Evolutionary conservation across 2,888 invertebrate species (phyloP), one percentile per base, ranked within the genome.

Genomic region (Boloria selene): DNA sequence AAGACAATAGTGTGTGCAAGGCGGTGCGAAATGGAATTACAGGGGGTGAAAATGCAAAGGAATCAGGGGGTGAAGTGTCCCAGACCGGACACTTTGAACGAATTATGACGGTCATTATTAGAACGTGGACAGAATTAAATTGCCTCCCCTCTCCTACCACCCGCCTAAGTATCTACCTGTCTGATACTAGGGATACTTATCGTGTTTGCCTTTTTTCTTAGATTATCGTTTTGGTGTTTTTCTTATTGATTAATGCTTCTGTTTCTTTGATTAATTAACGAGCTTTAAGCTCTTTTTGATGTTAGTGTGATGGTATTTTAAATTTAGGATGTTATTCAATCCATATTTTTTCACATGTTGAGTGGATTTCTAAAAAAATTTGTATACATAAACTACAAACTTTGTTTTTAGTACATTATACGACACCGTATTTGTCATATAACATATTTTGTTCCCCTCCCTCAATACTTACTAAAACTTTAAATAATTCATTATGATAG

Each of bases 41-140:
- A 81, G 86, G 83, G 85, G 88, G 86, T 84, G 65, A 68, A 85
- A 87, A 91, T 91, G 91, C 90, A 91, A 91, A 91, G 91, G 92
- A 91, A 91, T 90, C 89, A 83, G 79, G 83, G 82, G 81, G 73
- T 73, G 83, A 87, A 89, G 85, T 87, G 90, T 90, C 90, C 90
- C 90, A 82, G 86, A 90, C 93, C 93, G 93, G 93, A 93, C 93
- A 93, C 93, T 93, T 93, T 93, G 93, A 92, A 93, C 93, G 93
- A 93, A 93, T 93, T 93, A 93, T 93, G 93, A 93, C 92, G 91
- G 93, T 93, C 93, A 93, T 93, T 93, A 93, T 93, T 93, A 93
- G 93, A 90, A 93, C 93, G 93, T 93, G 93, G 93, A 93, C 92
- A 93, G 93, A 93, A 93, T 93, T 93, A 93, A 93, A 93, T 93